These are phyloP conservation scores for Diachrysia chrysitis DNA, from an alignment of 2,888 invertebrate genomes.

Conservation along the genomic window DNA sequence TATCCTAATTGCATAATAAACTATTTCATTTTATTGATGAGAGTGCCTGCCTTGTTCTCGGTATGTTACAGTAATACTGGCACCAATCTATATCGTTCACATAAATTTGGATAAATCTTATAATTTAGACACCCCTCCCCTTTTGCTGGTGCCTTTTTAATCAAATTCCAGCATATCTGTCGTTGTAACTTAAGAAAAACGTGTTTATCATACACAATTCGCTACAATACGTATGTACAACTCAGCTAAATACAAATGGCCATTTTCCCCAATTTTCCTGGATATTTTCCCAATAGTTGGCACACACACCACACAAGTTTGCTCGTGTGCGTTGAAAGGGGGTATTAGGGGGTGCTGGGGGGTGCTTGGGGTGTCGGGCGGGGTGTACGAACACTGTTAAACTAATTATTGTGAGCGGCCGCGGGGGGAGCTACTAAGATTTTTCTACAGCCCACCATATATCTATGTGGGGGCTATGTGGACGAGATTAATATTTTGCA, in stretches of 20 bases:
- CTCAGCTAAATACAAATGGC: constrained; percentile 67
- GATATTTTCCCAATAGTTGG: constrained; percentile 73
- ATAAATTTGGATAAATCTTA: neutral
- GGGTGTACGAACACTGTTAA: constrained; percentile 79
- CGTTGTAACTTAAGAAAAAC: constrained; percentile 24
- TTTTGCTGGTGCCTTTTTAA: constrained; percentile 3
- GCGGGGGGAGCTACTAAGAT: constrained; percentile 71
- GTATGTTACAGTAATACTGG: neutral
- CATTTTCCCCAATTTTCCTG: constrained; percentile 71
- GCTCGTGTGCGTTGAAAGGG: constrained; percentile 57
- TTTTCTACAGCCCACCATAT: constrained; percentile 70
- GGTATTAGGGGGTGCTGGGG: constrained; percentile 37
- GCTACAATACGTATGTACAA: constrained; percentile 32
- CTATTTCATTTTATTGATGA: no score
- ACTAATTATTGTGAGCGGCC: constrained; percentile 77
- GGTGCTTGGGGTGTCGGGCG: constrained; percentile 47
- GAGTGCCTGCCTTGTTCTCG: no score
- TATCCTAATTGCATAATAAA: no score
- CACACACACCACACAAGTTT: constrained; percentile 57
- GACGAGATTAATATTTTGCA: constrained; percentile 63
- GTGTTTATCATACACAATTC: constrained; percentile 54
- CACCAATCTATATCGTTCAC: neutral
- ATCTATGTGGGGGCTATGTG: constrained; percentile 59
- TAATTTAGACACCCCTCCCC: neutral
- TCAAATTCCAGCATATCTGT: constrained; percentile 14